phyloP scores from a whole-genome alignment of 2,888 invertebrate species.

The Nesidiocoris tenuis region DNA sequence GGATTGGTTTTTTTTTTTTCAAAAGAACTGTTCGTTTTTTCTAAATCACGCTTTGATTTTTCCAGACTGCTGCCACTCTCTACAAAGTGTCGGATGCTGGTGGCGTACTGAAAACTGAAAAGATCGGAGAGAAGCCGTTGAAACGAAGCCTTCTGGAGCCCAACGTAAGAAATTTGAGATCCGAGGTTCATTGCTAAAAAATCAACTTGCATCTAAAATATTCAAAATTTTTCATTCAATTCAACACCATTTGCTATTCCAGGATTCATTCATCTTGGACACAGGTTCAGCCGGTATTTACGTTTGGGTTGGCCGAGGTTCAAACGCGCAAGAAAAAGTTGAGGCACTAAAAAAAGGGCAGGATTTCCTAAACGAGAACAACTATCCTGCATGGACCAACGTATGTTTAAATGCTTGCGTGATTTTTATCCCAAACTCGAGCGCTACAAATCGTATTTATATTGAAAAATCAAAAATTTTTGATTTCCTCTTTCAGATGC shows the following conservation, averaged over 20 bases:
- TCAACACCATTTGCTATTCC: too few species aligned
- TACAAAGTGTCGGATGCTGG: conserved; percentile 70
- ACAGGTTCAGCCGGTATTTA: conserved; percentile 74
- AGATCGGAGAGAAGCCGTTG: conserved; percentile 70
- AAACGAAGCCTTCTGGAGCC: conserved; percentile 69
- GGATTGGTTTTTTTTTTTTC: too few species aligned
- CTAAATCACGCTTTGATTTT: not conserved
- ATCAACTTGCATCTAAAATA: too few species aligned
- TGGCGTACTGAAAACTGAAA: conserved; percentile 66
- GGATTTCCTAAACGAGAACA: conserved; percentile 62
- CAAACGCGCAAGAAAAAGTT: conserved; percentile 69
- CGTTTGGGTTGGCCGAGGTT: conserved; percentile 80
- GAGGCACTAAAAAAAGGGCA: conserved; percentile 74
- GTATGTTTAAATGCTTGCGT: too few species aligned
- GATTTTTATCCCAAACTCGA: too few species aligned
- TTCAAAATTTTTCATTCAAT: too few species aligned
- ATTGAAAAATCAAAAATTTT: too few species aligned
- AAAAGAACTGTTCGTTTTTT: too few species aligned
- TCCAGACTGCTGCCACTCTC: conserved; percentile 60
- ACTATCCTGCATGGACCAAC: conserved; percentile 74
- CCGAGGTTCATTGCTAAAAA: not conserved
- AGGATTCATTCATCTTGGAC: conserved; percentile 80
- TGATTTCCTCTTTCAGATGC: conserved; percentile 57
- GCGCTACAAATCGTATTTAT: too few species aligned
- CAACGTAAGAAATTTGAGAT: conserved; percentile 57